Base-by-base conservation (phyloP, 1,140 invertebrate genomes). In the Caenorhabditis inopinata region DNA sequence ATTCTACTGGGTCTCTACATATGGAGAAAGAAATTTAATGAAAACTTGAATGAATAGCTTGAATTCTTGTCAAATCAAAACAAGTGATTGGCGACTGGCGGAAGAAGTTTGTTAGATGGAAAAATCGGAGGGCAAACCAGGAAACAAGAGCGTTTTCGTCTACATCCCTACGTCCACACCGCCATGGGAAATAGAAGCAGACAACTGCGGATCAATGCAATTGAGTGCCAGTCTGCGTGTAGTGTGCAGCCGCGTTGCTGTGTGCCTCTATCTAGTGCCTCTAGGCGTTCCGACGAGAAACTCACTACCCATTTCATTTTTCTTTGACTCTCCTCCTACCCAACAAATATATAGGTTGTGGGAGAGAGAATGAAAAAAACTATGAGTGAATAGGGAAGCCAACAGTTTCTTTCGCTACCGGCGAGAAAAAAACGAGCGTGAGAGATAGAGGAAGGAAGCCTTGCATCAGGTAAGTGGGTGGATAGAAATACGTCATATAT, bases 401-500 rank as follows among this genome's bases (percentile, higher is more conserved):
- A 68, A 68, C 5, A 68, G 32, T 29, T 32, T 68, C 38, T 68
- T 38, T 68, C 16, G n/a, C 32, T 38, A 16, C 32, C n/a, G 58
- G 58, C n/a, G n/a, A 68, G 32, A 68, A 68, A 68, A 62, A 62
- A 62, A n/a, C n/a, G n/a, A n/a, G n/a, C n/a, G n/a, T n/a, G 49
- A 35, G 25, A 38, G 58, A 68, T 29, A 38, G n/a, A 38, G 21
- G 58, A 38, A 12, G 38, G n/a, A 32, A 42, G 32, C 3, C 25
- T 32, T 29, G 25, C 25, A 32, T 68, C 38, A 18, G 53, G 35
- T 62, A 68, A 68, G 58, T 68, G 58, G 58, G 58, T 68, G 58
- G 58, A 68, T 68, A 68, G 58, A 68, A 68, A 68, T 35, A 68
- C 58, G 58, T 68, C 58, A 68, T 68, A 68, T 68, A 38, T 68